Conservation (phyloP, 2,113 vertebrate genomes). For the Athene noctua region DNA sequence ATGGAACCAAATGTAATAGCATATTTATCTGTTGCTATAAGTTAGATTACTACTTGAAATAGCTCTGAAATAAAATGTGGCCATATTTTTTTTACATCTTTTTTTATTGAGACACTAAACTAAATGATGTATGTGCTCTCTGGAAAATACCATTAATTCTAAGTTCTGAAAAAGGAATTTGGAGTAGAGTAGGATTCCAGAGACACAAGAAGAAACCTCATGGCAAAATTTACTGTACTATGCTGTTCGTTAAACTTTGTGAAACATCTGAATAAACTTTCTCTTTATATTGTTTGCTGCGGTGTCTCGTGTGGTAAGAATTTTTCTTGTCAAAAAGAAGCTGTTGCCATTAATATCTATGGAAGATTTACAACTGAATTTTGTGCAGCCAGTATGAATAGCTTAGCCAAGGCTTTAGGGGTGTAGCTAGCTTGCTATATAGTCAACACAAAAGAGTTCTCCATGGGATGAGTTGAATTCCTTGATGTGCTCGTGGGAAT, state of each 20-base stretch:
- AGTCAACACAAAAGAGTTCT: neutral
- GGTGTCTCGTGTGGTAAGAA: neutral
- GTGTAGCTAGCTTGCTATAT: neutral
- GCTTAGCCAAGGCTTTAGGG: neutral
- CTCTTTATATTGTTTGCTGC: neutral
- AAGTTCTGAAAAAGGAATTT: neutral
- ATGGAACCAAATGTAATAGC: neutral
- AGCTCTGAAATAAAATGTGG: neutral
- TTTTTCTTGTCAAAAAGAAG: neutral
- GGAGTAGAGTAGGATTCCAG: neutral
- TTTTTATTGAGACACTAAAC: neutral
- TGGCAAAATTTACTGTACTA: neutral
- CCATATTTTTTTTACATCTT: neutral
- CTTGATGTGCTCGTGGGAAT: neutral
- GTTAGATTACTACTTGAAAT: neutral
- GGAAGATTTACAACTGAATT: neutral
- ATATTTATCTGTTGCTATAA: neutral
- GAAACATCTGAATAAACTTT: neutral
- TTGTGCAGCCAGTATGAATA: neutral
- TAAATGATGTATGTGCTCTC: accelerated
- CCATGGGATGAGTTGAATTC: neutral
- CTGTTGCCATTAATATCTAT: neutral
- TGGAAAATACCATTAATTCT: neutral
- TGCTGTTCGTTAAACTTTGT: neutral
- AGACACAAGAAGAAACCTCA: neutral